These are phyloP conservation scores for Ormia ochracea DNA, from an alignment of 2,888 invertebrate species.

Conservation along the genomic window DNA sequence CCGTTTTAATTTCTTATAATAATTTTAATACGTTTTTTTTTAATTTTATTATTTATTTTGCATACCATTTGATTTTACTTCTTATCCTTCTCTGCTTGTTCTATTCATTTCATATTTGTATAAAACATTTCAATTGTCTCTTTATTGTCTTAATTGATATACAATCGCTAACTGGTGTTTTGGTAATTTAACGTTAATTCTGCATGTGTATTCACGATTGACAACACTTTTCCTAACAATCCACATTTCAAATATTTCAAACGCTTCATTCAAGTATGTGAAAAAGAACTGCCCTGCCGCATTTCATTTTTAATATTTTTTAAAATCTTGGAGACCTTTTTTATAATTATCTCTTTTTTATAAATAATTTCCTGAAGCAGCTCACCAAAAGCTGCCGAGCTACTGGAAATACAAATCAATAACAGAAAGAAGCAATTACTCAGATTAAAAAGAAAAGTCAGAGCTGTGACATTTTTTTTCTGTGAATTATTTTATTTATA, in stretches of 20 bases:
- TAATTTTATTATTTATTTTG: constrained; percentile 56
- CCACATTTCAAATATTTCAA: neutral
- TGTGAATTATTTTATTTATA: too few species aligned
- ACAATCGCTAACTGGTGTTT: neutral
- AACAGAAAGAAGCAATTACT: too few species aligned
- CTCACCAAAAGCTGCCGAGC: too few species aligned
- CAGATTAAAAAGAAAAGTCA: too few species aligned
- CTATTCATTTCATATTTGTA: neutral
- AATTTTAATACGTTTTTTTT: constrained; percentile 28
- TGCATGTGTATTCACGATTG: neutral
- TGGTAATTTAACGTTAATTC: neutral
- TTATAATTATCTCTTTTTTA: too few species aligned
- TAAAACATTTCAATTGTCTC: neutral
- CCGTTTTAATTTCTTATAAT: constrained; percentile 34
- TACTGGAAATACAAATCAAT: too few species aligned
- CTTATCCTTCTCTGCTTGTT: neutral
- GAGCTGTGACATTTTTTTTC: too few species aligned
- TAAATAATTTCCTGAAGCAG: too few species aligned
- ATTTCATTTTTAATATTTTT: too few species aligned
- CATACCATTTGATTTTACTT: constrained; percentile 58
- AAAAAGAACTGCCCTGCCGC: too few species aligned
- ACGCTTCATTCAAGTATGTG: too few species aligned
- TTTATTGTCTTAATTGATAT: neutral
- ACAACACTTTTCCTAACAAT: neutral
- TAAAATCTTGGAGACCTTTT: too few species aligned